Evolutionary conservation across 2,113 vertebrate species (phyloP), one percentile per base, ranked within the genome.

Genomic region (Anoplopoma fimbria): DNA sequence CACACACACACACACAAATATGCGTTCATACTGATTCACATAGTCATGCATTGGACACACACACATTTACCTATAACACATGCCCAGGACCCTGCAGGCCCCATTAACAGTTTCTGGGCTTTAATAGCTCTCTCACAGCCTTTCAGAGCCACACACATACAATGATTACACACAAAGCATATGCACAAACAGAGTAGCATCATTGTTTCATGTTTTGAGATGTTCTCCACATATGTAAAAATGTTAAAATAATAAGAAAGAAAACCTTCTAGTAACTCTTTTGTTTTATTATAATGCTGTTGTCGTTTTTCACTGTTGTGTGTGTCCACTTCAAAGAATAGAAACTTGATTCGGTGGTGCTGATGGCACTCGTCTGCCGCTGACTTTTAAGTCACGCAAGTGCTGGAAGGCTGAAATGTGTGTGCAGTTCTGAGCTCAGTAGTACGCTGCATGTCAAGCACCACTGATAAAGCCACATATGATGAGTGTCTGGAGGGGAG

Each of bases 81-180:
- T 69, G 34, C 23, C 33, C n/a, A 21, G 49, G 12, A 82, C 53
- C 69, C 75, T 31, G 34, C 51, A 67, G 77, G 74, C 40, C 33
- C 33, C 69, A 76, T 88, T 77, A 84, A 70, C 84, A 83, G 75
- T 83, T 82, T 75, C 49, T 45, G 21, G 58, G 45, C 51, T 77
- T 62, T 69, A 79, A 34, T 69, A 73, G 27, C 19, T 75, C 72
- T 62, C 69, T 71, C 36, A 45, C 62, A 27, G 23, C 8, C 19
- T 45, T 33, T 55, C 55, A 60, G 27, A 74, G 12, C 3, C 57
- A 47, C 33, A 60, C 58, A 51, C 72, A 62, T 36, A 34, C 31
- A 64, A 27, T 15, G 10, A 38, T 40, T 17, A 63, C 12, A 74
- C 15, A 81, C 49, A 75, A 21, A 65, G n/a, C 10, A 34, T 15